phyloP scores from a whole-genome alignment of 2,797 vertebrate genomes.

The Triplophysa bombifrons region DNA sequence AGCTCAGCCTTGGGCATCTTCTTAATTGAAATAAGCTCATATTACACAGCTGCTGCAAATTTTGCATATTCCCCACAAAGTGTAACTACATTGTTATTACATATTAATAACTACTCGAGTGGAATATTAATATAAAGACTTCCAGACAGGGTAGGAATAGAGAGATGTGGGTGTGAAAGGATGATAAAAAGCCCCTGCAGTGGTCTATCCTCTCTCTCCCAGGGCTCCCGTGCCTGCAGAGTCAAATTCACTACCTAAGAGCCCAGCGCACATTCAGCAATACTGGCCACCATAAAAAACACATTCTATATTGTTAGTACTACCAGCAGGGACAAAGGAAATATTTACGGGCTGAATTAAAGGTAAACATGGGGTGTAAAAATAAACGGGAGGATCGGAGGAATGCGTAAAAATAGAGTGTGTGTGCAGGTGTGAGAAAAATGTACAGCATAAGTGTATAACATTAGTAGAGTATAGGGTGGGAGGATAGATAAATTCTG shows the following conservation, averaged over 20 bases:
- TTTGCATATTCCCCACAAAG: neutral
- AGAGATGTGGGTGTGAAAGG: constrained; percentile 2
- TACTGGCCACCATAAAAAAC: constrained; percentile 28
- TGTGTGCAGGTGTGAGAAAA: neutral
- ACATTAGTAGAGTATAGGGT: neutral
- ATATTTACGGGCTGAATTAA: constrained; percentile 41
- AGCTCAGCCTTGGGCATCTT: constrained; percentile 16
- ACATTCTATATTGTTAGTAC: constrained; percentile 27
- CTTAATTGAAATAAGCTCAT: constrained; percentile 29
- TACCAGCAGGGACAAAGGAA: constrained; percentile 25
- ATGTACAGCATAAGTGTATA: neutral
- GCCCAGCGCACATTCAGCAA: constrained; percentile 47
- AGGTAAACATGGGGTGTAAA: constrained; percentile 11
- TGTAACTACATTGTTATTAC: constrained; percentile 27
- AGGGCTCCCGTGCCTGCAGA: constrained; percentile 21
- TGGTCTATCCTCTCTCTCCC: constrained; percentile 28
- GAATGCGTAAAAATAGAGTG: neutral
- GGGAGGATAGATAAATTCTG: neutral
- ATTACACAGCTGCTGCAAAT: constrained; percentile 9
- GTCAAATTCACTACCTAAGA: constrained; percentile 29
- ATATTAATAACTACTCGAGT: constrained; percentile 31
- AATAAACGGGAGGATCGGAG: neutral
- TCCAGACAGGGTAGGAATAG: neutral
- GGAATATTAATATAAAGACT: neutral
- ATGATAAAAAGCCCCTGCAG: constrained; percentile 30